Percentiles rank a stretch among this genome's conserved stretches.
phyloP scores from a whole-genome alignment of 2,113 vertebrate species.

The Pleuronectes platessa region DNA sequence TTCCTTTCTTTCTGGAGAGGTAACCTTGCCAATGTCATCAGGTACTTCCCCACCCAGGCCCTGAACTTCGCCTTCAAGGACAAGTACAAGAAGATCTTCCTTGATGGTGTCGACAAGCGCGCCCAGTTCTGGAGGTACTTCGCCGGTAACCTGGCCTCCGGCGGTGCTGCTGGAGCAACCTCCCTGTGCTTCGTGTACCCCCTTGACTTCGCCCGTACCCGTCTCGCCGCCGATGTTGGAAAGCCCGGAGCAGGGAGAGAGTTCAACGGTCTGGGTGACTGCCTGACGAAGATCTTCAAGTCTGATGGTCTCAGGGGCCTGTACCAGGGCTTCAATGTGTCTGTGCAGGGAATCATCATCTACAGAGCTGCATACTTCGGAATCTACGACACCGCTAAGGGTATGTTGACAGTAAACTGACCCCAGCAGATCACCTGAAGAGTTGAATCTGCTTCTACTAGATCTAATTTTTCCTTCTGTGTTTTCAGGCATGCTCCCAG shows the following conservation, averaged over 20 bases:
- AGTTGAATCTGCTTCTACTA: fast-evolving
- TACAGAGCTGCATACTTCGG: conserved; percentile 96
- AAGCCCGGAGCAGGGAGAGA: conserved; percentile 84
- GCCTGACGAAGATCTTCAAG: conserved; percentile 86
- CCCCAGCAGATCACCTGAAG: neutral
- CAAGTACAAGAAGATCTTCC: conserved; percentile 92
- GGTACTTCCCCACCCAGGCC: conserved; percentile 92
- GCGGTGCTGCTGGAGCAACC: conserved; percentile 88
- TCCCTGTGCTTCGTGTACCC: conserved; percentile 92
- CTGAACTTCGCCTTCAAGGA: conserved; percentile 95
- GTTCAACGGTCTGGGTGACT: conserved; percentile 88
- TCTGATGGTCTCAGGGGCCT: conserved; percentile 85
- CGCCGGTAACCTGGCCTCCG: conserved; percentile 89
- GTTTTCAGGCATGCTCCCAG: conserved; percentile 91
- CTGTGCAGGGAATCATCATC: conserved; percentile 96
- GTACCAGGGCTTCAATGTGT: conserved; percentile 92
- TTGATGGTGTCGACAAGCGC: conserved; percentile 88
- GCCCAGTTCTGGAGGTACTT: conserved; percentile 93
- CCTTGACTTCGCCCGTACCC: conserved; percentile 90
- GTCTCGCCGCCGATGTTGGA: conserved; percentile 88
- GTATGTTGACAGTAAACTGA: conserved; percentile 68
- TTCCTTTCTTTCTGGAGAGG: conserved; percentile 92
- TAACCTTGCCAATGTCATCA: conserved; percentile 92
- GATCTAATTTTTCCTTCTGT: neutral
- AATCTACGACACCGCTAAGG: conserved; percentile 94